phyloP scores from a whole-genome alignment of 1,140 invertebrate genomes.

The Zaprionus tsacasi region DNA sequence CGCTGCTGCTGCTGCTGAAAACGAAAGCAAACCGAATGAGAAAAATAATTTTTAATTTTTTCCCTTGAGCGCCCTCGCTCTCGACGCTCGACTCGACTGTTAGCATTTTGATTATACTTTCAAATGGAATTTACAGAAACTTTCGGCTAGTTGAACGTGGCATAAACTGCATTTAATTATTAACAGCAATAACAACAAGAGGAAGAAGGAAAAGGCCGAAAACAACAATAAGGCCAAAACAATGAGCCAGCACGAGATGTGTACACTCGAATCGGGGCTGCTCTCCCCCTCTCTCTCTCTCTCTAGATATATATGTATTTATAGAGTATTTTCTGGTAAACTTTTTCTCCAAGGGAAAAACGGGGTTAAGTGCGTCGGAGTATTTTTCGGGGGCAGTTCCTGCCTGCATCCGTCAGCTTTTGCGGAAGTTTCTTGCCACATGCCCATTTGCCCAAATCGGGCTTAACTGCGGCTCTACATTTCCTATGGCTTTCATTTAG shows the following conservation, averaged over 20 bases:
- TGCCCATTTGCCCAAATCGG: slow-evolving; percentile 11
- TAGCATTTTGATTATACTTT: slow-evolving; percentile 78
- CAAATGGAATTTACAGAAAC: slow-evolving; percentile 72
- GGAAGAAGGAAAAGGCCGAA: neutral
- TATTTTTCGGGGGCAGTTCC: slow-evolving; percentile 27
- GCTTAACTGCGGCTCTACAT: slow-evolving; percentile 4
- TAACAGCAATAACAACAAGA: slow-evolving; percentile 47
- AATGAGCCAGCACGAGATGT: slow-evolving; percentile 31
- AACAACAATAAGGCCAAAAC: slow-evolving; percentile 30
- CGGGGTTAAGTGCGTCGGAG: slow-evolving; percentile 10
- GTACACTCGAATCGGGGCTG: slow-evolving; percentile 18
- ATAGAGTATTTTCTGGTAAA: slow-evolving; percentile 29
- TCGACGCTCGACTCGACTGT: slow-evolving; percentile 24
- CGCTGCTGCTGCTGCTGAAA: slow-evolving; percentile 5
- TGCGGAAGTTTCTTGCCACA: slow-evolving; percentile 16
- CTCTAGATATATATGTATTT: neutral
- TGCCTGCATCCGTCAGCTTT: slow-evolving; percentile 57
- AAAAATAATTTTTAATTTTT: slow-evolving; percentile 53
- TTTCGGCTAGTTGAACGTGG: slow-evolving; percentile 55
- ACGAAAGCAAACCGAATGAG: slow-evolving; percentile 24
- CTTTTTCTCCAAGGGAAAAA: slow-evolving; percentile 4
- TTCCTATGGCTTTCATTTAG: slow-evolving; percentile 26
- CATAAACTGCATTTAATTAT: slow-evolving; percentile 79
- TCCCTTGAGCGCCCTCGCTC: slow-evolving; percentile 6
- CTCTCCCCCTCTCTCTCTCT: slow-evolving; percentile 13